These are phyloP conservation scores for Oxytorus armatus DNA, from an alignment of 2,888 invertebrate species.

Conservation along the genomic window DNA sequence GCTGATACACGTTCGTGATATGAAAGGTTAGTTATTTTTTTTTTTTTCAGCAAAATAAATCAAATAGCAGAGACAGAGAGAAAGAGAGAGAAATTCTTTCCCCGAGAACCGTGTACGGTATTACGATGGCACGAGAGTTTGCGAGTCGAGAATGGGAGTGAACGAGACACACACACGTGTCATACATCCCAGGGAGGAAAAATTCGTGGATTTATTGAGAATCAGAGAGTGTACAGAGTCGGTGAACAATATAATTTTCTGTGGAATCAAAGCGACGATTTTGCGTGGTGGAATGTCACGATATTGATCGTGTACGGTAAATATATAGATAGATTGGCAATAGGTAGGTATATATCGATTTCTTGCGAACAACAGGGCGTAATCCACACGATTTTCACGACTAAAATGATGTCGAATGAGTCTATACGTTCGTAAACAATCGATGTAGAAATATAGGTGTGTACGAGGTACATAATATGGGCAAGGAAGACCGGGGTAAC, in stretches of 20 bases:
- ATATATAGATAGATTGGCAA: too few species aligned
- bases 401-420: too few species aligned
- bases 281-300: constrained; percentile 49
- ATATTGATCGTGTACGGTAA: constrained; percentile 45
- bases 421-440: too few species aligned
- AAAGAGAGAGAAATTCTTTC: constrained; percentile 45
- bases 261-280: constrained; percentile 53
- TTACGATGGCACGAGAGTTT: constrained; percentile 32
- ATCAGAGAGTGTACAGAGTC: constrained; percentile 5
- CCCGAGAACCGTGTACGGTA: constrained; percentile 14
- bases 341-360: too few species aligned
- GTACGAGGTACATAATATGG: too few species aligned
- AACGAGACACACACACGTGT: not conserved
- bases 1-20: constrained; percentile 53
- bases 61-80: constrained; percentile 31
- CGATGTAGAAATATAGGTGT: too few species aligned
- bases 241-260: constrained; percentile 58
- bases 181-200: not conserved
- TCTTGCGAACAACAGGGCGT: too few species aligned
- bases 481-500: too few species aligned
- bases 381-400: too few species aligned
- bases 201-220: constrained; percentile 30
- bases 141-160: constrained; percentile 48
- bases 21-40: constrained; percentile 5
- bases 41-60: constrained; percentile 46